Evolutionary conservation across 2,797 vertebrate genomes (phyloP).

Genomic region (Helostoma temminkii): DNA sequence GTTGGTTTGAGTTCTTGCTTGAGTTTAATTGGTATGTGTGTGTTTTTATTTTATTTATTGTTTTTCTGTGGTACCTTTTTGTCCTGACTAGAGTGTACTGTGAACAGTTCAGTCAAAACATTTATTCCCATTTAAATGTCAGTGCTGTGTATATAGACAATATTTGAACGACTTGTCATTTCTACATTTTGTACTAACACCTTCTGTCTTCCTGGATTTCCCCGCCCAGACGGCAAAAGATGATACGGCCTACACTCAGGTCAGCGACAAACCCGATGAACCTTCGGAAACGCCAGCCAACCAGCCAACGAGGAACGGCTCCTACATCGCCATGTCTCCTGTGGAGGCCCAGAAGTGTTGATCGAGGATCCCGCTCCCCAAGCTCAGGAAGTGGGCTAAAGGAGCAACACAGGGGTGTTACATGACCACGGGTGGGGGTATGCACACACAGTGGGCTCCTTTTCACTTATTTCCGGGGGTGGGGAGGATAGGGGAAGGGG

Average conservation of each 20-base stretch:
- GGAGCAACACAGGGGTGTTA: slow-evolving; percentile 60
- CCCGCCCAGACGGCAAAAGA: slow-evolving; percentile 83
- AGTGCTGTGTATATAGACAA: neutral
- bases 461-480: slow-evolving; percentile 44
- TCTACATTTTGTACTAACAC: slow-evolving; percentile 31
- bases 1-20: slow-evolving; percentile 47
- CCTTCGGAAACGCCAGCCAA: slow-evolving; percentile 71
- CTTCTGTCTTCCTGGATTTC: neutral
- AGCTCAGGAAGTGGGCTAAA: slow-evolving; percentile 67
- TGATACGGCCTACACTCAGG: slow-evolving; percentile 86
- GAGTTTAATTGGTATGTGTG: slow-evolving; percentile 44
- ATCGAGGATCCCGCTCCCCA: slow-evolving; percentile 66
- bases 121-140: slow-evolving; percentile 44
- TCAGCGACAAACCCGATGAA: slow-evolving; percentile 85
- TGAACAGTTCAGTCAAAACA: slow-evolving; percentile 62
- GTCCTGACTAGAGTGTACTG: slow-evolving; percentile 25
- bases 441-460: slow-evolving; percentile 35
- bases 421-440: slow-evolving; percentile 50
- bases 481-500: slow-evolving; percentile 39
- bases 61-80: slow-evolving; percentile 37
- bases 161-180: slow-evolving; percentile 1
- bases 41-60: slow-evolving; percentile 38
- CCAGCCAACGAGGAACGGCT: slow-evolving; percentile 83
- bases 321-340: slow-evolving; percentile 88
- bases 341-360: slow-evolving; percentile 87